These are phyloP conservation scores for Trisateles emortualis DNA, from an alignment of 2,888 invertebrate species.

Conservation along the genomic window DNA sequence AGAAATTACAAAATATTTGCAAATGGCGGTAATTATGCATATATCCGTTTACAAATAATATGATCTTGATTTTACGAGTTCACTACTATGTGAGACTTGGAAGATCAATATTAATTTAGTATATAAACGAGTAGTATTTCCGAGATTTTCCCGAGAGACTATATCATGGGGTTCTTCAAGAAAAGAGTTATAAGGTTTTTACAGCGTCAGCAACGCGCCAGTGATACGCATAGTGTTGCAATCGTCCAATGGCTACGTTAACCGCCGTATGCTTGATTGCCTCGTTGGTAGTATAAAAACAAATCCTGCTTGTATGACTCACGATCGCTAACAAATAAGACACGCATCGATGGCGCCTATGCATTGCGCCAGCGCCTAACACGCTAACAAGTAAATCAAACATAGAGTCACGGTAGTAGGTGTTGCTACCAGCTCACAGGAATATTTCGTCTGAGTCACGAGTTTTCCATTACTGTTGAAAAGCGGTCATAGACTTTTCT, in stretches of 20 bases:
- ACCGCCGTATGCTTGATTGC: neutral
- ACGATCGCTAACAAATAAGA: slow-evolving; percentile 21
- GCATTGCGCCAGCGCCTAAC: slow-evolving; percentile 8
- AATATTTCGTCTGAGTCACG: slow-evolving; percentile 19
- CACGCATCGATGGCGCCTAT: slow-evolving; percentile 31
- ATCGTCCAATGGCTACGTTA: too few species aligned
- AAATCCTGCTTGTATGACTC: neutral
- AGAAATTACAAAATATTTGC: neutral
- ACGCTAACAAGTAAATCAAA: slow-evolving; percentile 48
- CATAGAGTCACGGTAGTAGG: slow-evolving; percentile 57
- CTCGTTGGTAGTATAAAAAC: neutral
- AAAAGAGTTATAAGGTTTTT: too few species aligned
- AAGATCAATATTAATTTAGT: too few species aligned
- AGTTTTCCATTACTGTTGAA: slow-evolving; percentile 13
- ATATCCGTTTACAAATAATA: too few species aligned
- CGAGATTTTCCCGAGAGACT: too few species aligned
- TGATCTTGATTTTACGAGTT: too few species aligned
- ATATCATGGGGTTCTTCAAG: too few species aligned
- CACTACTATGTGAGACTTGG: too few species aligned
- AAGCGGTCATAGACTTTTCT: slow-evolving; percentile 14
- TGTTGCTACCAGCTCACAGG: slow-evolving; percentile 44
- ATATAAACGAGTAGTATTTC: too few species aligned
- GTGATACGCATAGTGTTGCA: too few species aligned
- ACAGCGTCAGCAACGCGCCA: too few species aligned
- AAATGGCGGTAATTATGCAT: too few species aligned